phyloP scores from a whole-genome alignment of 35 echinoderm and acorn worm species.

The Anneissia japonica region DNA sequence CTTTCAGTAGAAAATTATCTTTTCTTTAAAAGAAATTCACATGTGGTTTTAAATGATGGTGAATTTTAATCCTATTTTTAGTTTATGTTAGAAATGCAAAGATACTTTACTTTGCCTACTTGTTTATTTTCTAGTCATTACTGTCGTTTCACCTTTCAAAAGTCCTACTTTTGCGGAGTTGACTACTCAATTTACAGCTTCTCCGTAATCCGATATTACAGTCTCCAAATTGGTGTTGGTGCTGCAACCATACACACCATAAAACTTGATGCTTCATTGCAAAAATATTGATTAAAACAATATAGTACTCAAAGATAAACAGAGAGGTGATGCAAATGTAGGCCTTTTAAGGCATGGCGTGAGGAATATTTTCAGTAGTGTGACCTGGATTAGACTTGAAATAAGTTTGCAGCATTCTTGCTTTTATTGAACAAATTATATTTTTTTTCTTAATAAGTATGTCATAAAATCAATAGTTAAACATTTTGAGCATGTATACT shows the following conservation, averaged over 20 bases:
- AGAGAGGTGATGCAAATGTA: background rate
- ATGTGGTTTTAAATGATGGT: too few species aligned
- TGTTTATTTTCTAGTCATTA: background rate
- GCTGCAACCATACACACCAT: background rate
- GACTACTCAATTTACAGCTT: background rate
- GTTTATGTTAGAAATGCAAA: too few species aligned
- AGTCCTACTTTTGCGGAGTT: background rate
- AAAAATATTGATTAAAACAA: background rate
- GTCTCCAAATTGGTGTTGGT: background rate
- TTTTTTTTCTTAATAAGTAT: too few species aligned
- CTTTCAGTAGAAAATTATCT: too few species aligned
- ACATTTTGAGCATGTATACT: too few species aligned
- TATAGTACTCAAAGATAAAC: background rate
- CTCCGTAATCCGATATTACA: background rate
- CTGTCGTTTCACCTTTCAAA: background rate
- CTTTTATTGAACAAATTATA: too few species aligned
- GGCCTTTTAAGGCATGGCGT: background rate
- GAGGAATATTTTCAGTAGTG: background rate
- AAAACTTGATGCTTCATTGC: background rate
- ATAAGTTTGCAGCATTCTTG: background rate
- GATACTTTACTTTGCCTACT: too few species aligned
- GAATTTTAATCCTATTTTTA: too few species aligned
- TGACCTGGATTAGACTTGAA: background rate
- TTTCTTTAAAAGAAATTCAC: too few species aligned
- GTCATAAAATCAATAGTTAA: too few species aligned